These are phyloP conservation scores for Bombus impatiens DNA, from an alignment of 1,140 invertebrate genomes.

Conservation along the genomic window DNA sequence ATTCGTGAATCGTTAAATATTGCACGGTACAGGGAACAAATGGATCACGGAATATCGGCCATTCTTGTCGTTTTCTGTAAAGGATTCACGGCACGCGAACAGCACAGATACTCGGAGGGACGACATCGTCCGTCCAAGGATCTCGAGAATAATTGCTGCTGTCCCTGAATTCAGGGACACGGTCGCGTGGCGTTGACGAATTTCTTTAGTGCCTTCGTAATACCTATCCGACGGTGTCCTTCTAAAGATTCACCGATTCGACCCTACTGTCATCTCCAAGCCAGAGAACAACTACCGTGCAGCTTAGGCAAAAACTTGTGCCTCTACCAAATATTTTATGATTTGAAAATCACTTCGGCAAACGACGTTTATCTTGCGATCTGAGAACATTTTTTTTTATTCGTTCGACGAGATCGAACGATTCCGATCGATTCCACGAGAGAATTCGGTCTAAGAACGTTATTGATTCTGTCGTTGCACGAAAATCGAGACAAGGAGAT, in stretches of 20 bases:
- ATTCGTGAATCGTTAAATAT: neutral
- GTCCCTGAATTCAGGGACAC: constrained; percentile 60
- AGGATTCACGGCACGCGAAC: constrained; percentile 42
- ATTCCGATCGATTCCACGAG: no score
- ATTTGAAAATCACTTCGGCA: neutral
- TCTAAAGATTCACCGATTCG: constrained; percentile 40
- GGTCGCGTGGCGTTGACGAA: constrained; percentile 64
- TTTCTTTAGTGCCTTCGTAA: constrained; percentile 57
- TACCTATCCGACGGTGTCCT: constrained; percentile 13
- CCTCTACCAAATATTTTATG: neutral
- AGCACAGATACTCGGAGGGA: neutral
- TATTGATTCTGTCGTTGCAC: neutral
- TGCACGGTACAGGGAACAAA: neutral
- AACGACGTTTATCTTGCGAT: neutral
- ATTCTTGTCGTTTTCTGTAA: neutral
- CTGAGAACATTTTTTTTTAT: neutral
- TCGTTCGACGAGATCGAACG: no score
- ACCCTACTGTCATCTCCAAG: neutral
- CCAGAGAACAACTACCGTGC: constrained; percentile 31
- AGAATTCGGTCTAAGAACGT: neutral
- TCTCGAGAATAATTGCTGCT: neutral
- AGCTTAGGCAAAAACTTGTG: neutral
- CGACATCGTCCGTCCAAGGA: constrained; percentile 23
- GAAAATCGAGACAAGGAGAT: neutral
- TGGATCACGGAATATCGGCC: neutral